Evolutionary conservation across 2,113 vertebrate genomes (phyloP), one percentile per base, ranked within the genome.

Genomic region (Myocastor coypus): DNA sequence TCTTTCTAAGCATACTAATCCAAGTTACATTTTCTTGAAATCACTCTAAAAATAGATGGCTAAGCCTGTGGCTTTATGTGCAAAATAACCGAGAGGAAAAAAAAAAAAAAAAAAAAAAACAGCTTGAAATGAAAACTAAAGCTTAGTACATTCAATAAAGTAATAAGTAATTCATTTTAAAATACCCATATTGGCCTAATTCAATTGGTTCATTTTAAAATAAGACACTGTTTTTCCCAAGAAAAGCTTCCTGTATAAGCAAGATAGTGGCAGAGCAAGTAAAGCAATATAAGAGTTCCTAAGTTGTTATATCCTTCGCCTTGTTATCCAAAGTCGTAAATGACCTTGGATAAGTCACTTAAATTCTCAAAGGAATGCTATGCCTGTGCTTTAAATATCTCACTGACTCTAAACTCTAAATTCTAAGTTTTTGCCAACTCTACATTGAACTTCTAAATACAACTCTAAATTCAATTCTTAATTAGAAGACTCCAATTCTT

Each of bases 191-290:
- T 71, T 73, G 50, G 80, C 19, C 28, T 52, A 95, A 3, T 89
- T 89, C 7, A 22, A 73, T 71, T 91, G 42, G 57, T 78, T 94
- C 42, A 3, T 57, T 96, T 90, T 93, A 92, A 96, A 88, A 83
- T 80, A 91, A 6, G 9, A 28, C 19, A 63, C 19, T 85, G 24
- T 83, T 89, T 87, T 75, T 50, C 11, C 19, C 68, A 26, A 78
- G 42, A 87, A 93, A 78, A 80, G 5, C 6, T 83, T 57, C 83
- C 32, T 83, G 2, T 68, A 30, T 82, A 88, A 42, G 68, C n/a
- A 42, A 84, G 22, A 85, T 14, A 46, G 57, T 86, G 5, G 30
- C 46, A 55, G 34, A 81, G 30, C 17, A 89, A 73, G 22, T 14
- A 75, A 71, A 78, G 12, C 16, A 59, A 46, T 22, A 4, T 7